Evolutionary conservation across 2,888 invertebrate genomes (phyloP), one percentile per base, ranked within the genome.

Genomic region (Lepidocyrtoides sp.): DNA sequence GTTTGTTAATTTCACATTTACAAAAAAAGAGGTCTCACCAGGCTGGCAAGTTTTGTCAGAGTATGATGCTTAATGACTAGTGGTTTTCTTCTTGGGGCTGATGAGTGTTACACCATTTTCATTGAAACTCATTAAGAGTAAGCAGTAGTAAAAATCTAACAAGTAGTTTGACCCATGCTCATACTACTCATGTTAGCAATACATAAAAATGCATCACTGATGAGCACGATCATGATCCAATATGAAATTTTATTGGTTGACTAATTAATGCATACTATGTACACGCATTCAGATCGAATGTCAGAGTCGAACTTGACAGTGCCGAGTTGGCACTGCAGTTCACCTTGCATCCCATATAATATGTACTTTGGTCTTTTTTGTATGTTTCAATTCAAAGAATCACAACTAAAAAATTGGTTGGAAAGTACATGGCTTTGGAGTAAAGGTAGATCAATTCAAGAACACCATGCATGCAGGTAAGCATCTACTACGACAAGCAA

Each of bases 1-100:
- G 83, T 90, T 89, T 89, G 90, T 90, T 90, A 90, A 90, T 84
- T 85, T 90, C 84, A 10, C 69, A 91, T 84, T 86, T 36, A 81
- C 20, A 75, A 75, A 66, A 41, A 14, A 75, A 48, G n/a, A 75
- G 32, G 72, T 0, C 44, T 72, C 20, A 44, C 66, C 44, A 44
- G 41, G 12, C 20, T 48, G 26, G 23, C 26, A 63, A 2, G 17
- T 5, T 69, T 14, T 26, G 2, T 63, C 29, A 29, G 63, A 26
- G 26, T 17, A 72, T 10, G 79, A 81, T 81, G 36, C 14, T 41
- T 91, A 90, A 91, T 69, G 81, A 85, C 51, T 57, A 63, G 84
- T 36, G 8, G 8, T 48, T 41, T 41, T 69, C 8, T 17, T 10
- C 41, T 20, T 7, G 36, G 20, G 63, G 0, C 69, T 72, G 69